Evolutionary conservation across 2,113 vertebrate species (phyloP).

Genomic region (Saimiri boliviensis): DNA sequence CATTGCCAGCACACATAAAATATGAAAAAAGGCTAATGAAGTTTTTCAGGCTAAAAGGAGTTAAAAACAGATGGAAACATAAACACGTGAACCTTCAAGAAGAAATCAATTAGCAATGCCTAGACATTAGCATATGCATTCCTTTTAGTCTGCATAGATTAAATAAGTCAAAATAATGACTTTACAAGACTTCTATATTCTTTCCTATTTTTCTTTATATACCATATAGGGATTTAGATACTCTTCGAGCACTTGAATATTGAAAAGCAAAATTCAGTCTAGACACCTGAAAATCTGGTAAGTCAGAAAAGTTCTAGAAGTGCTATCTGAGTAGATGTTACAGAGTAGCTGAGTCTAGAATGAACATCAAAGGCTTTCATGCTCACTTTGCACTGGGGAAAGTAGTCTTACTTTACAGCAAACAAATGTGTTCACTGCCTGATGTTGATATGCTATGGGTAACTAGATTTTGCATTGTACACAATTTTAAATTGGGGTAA

Average conservation of each 20-base stretch:
- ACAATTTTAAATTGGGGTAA: neutral
- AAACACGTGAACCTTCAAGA: neutral
- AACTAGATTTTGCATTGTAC: neutral
- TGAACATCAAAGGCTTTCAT: neutral
- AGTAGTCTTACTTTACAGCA: neutral
- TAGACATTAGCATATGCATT: neutral
- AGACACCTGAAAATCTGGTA: neutral
- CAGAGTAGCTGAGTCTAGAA: neutral
- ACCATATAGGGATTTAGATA: neutral
- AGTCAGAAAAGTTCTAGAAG: neutral
- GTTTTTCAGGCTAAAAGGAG: neutral
- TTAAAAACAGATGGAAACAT: neutral
- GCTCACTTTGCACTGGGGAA: neutral
- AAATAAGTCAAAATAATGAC: neutral
- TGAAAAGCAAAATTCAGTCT: neutral
- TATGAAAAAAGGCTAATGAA: neutral
- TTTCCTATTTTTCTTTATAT: neutral
- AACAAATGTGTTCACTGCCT: neutral
- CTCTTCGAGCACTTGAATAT: neutral
- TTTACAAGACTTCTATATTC: neutral
- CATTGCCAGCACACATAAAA: neutral
- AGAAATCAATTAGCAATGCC: neutral
- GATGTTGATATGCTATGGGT: neutral
- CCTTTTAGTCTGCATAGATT: neutral
- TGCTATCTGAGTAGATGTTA: neutral